Conservation (phyloP, 1,140 invertebrate genomes). For the Lineus longissimus region DNA sequence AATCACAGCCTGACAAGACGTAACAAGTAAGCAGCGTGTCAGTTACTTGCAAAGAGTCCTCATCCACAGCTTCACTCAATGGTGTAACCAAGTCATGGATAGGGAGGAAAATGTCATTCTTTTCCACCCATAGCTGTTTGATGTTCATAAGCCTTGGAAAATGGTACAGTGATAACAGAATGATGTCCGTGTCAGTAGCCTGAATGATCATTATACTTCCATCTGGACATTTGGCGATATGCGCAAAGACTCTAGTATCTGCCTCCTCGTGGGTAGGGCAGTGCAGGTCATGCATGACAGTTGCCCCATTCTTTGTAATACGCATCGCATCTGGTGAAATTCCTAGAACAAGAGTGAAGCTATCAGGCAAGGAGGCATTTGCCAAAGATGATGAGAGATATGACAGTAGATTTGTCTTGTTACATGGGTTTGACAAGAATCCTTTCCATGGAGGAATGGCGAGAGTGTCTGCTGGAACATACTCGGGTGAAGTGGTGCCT, state of each 20-base stretch:
- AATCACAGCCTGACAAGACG: conserved; percentile 5
- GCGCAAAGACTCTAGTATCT: conserved; percentile 2
- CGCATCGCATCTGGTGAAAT: too few species aligned
- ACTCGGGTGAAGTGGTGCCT: background rate
- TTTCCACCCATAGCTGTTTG: conserved; percentile 3
- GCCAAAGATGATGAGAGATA: background rate
- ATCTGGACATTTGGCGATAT: background rate
- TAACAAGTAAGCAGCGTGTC: background rate
- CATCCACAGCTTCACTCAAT: background rate
- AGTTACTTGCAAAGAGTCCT: background rate
- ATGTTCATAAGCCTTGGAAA: background rate
- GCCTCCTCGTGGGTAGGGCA: background rate
- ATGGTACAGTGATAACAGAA: background rate
- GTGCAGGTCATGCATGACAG: background rate
- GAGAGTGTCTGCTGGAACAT: background rate
- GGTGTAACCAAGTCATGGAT: background rate
- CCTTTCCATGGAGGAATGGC: background rate
- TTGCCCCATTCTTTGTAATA: background rate
- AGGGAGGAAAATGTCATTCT: background rate
- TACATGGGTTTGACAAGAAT: background rate
- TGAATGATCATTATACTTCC: background rate
- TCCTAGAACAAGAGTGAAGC: too few species aligned
- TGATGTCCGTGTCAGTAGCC: conserved; percentile 5
- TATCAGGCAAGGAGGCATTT: too few species aligned
- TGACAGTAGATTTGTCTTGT: background rate